These are phyloP conservation scores for Hemicordylus capensis DNA, from an alignment of 2,113 vertebrate genomes.

Conservation along the genomic window DNA sequence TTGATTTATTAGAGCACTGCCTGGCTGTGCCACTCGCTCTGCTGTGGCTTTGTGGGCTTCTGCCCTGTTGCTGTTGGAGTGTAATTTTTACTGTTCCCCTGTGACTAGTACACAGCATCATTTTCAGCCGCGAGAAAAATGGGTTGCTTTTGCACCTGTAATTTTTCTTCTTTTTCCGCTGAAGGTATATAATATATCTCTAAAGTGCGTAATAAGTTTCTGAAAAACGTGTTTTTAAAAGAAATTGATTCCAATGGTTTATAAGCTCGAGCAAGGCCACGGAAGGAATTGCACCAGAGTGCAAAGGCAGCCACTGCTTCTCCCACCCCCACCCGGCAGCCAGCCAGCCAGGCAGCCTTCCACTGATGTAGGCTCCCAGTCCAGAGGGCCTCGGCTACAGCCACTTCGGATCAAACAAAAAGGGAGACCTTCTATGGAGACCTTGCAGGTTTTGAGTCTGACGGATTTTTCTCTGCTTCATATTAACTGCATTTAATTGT, in stretches of 20 bases:
- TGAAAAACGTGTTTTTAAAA: slow-evolving; percentile 95
- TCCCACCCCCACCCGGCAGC: neutral
- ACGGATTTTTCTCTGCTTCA: neutral
- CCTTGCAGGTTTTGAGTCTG: slow-evolving; percentile 78
- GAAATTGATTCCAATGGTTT: slow-evolving; percentile 92
- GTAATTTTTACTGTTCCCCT: slow-evolving; percentile 88
- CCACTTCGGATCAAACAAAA: slow-evolving; percentile 79
- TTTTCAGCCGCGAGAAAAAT: slow-evolving; percentile 91
- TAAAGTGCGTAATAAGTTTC: slow-evolving; percentile 90
- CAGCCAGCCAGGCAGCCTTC: slow-evolving; percentile 35
- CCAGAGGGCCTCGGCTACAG: slow-evolving; percentile 74
- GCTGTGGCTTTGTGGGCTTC: slow-evolving; percentile 84
- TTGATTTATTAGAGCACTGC: slow-evolving; percentile 93
- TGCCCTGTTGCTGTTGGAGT: slow-evolving; percentile 87
- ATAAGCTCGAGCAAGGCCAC: slow-evolving; percentile 80
- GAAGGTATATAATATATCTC: slow-evolving; percentile 96
- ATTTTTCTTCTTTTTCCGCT: slow-evolving; percentile 89
- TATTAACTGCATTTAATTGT: slow-evolving; percentile 80
- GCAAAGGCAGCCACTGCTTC: slow-evolving; percentile 73
- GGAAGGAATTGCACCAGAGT: slow-evolving; percentile 74
- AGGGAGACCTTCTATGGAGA: slow-evolving; percentile 78
- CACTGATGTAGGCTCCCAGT: slow-evolving; percentile 68
- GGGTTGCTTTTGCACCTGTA: slow-evolving; percentile 84
- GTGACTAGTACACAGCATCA: slow-evolving; percentile 87
- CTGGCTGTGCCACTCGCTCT: slow-evolving; percentile 79